Percentiles rank a stretch among this genome's conserved stretches.
phyloP scores from a whole-genome alignment of 2,797 vertebrate genomes.

The Chlorospingus flavigularis region DNA sequence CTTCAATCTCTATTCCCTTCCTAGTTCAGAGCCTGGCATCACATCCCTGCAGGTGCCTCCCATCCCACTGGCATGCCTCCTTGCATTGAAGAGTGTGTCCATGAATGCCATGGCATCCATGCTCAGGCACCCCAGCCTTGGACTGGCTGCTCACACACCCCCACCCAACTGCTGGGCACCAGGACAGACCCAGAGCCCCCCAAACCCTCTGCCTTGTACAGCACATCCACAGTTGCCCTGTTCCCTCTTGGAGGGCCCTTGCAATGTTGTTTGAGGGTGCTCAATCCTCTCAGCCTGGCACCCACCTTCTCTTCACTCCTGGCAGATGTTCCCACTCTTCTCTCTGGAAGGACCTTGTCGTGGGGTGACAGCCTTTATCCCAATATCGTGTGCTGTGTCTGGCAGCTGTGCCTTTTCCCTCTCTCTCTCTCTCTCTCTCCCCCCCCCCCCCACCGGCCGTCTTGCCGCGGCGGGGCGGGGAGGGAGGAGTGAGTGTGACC shows the following conservation, averaged over 20 bases:
- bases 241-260: neutral
- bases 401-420: too few species aligned
- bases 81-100: neutral
- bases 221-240: neutral
- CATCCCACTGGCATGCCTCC: neutral
- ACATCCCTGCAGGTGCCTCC: neutral
- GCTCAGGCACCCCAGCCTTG: neutral
- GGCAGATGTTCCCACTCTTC: neutral
- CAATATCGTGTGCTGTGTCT: too few species aligned
- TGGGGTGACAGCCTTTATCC: too few species aligned
- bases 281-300: neutral
- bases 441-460: too few species aligned
- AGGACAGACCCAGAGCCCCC: neutral
- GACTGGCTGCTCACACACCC: neutral
- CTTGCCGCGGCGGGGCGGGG: too few species aligned
- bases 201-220: neutral
- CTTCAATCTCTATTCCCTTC: neutral
- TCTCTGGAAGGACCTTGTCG: neutral
- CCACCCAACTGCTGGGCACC: neutral
- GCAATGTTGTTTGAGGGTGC: neutral
- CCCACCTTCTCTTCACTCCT: neutral
- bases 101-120: neutral
- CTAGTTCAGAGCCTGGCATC: neutral
- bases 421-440: too few species aligned
- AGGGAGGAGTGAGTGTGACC: too few species aligned